Base-by-base conservation (phyloP, 2,888 invertebrate genomes). In the Tubiluchus corallicola region DNA sequence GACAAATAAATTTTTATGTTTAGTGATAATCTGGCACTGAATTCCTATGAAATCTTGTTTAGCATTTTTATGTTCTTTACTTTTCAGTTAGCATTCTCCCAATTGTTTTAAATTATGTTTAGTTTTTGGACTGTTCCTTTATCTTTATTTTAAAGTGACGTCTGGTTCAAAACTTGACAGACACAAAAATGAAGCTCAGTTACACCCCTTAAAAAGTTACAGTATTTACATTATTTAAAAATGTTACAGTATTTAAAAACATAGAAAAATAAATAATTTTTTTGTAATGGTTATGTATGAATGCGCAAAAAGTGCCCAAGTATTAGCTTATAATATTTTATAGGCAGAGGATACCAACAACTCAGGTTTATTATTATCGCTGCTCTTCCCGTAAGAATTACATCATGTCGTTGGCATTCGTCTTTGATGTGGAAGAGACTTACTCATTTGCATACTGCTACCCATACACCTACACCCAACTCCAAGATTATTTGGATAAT, bases 371-470 rank as follows among this genome's bases (percentile, higher is more conserved):
- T 66, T 94, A 88, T 63, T 88, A 92, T 67, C 77, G 80, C 52
- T 94, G 92, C 2, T 69, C 79, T 5, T 74, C 76, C 48, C 94
- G 98, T 64, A 81, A 82, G 46, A 82, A 92, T 54, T 85, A 88
- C 63, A 79, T 96, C 20, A 71, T 96, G 47, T 90, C 87, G 57
- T 80, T 96, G 60, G 80, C 85, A 0, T 94, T 94, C 62, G 79
- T 80, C 18, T 96, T 98, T 60, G 94, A 94, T 64, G 76, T 77
- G 45, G 90, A 92, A 61, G 92, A 94, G 57, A 75, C 85, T 1
- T 94, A 88, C 60, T 92, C 94, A 61, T 96, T 98, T 66, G 77
- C 88, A 1, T 74, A 94, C 55, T 80, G 82, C 19, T 84, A 82
- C 48, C 96, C 96, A 0, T 98, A 96, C 62, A 85, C 90, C n/a